These are phyloP conservation scores for Scalopus aquaticus DNA, from an alignment of 2,113 vertebrate genomes.

Conservation along the genomic window DNA sequence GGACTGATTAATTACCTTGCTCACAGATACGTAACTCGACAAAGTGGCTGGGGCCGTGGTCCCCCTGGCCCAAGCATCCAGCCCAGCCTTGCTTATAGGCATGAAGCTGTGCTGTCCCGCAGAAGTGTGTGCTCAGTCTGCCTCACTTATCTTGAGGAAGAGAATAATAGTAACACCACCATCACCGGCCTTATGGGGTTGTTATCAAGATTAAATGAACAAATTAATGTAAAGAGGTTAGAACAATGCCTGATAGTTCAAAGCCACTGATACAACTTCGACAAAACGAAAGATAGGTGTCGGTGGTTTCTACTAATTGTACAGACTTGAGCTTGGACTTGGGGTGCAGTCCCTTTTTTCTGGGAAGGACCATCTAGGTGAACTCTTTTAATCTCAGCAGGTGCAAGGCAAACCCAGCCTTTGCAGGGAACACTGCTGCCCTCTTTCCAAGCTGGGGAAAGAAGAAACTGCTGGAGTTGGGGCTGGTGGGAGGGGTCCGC, in stretches of 20 bases:
- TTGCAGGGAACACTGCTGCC: not conserved
- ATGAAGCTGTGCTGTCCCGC: too few relatives aligned
- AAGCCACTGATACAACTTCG: not conserved
- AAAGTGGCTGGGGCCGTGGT: not conserved
- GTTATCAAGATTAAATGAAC: not conserved
- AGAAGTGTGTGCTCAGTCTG: not conserved
- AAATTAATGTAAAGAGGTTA: not conserved
- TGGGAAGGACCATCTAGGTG: not conserved
- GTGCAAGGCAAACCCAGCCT: not conserved
- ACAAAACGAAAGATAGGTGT: not conserved
- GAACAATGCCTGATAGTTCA: not conserved
- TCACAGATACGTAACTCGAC: not conserved
- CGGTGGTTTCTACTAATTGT: not conserved
- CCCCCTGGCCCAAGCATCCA: not conserved
- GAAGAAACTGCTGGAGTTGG: not conserved
- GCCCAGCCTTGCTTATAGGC: not conserved
- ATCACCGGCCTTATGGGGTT: not conserved
- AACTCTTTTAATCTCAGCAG: not conserved
- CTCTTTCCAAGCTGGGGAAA: not conserved
- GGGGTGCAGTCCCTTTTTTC: not conserved
- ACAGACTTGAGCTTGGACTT: not conserved
- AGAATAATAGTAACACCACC: not conserved
- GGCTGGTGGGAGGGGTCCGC: not conserved
- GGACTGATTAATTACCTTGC: not conserved
- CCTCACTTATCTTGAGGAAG: not conserved